Evolutionary conservation across 2,113 vertebrate species (phyloP).

Genomic region (Ariopsis seemanni): DNA sequence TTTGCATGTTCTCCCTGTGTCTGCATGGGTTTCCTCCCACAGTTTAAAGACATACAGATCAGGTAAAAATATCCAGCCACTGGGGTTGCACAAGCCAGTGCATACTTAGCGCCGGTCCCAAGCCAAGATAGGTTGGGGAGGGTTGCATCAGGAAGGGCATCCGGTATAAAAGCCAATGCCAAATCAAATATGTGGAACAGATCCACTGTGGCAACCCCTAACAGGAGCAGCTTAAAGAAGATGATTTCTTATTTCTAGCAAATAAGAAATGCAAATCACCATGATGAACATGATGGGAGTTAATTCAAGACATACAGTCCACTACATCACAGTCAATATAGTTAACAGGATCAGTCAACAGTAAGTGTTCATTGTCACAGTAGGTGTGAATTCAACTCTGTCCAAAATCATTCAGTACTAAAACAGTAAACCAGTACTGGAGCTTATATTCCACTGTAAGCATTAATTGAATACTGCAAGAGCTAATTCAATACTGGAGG

Average conservation of each 20-base stretch:
- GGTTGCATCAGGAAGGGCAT: too few relatives aligned
- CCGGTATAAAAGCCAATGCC: too few relatives aligned
- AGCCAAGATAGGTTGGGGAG: too few relatives aligned
- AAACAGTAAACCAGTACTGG: not conserved
- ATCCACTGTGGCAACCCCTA: too few relatives aligned
- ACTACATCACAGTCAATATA: not conserved
- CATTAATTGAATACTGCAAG: conserved; percentile 3
- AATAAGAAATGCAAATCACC: not conserved
- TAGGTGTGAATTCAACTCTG: not conserved
- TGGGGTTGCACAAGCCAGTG: too few relatives aligned
- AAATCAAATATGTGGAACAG: too few relatives aligned
- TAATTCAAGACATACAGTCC: not conserved
- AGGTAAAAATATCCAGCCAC: too few relatives aligned
- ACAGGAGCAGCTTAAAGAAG: too few relatives aligned
- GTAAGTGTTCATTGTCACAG: not conserved
- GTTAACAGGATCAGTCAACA: not conserved
- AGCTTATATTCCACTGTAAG: not conserved
- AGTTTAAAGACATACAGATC: too few relatives aligned
- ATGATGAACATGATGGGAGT: not conserved
- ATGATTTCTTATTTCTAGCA: not conserved
- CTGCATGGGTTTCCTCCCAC: too few relatives aligned
- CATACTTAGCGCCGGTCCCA: too few relatives aligned
- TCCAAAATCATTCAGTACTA: not conserved
- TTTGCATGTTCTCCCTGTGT: too few relatives aligned
- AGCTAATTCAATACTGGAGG: not conserved